These are phyloP conservation scores for Verasper variegatus DNA, from an alignment of 2,113 vertebrate genomes.

Conservation along the genomic window DNA sequence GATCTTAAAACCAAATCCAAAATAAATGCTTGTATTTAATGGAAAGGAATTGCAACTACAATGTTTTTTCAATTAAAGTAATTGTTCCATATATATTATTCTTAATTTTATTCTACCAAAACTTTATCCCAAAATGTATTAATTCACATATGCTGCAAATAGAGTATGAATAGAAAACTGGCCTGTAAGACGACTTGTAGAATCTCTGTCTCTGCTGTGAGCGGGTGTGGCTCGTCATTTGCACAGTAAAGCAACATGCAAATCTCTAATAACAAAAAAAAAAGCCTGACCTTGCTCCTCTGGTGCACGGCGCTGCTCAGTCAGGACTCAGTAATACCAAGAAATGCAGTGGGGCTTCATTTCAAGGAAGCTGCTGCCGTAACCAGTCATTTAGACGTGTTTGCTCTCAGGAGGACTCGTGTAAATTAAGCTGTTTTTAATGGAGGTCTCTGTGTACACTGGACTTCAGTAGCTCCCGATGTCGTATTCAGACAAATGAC, in stretches of 20 bases:
- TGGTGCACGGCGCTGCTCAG: neutral
- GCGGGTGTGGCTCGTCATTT: constrained; percentile 53
- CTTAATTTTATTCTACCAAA: no score
- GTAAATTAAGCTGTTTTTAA: constrained; percentile 42
- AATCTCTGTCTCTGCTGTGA: neutral
- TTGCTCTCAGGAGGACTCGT: constrained; percentile 4
- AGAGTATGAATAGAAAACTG: no score
- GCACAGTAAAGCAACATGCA: constrained; percentile 59
- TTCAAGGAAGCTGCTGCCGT: neutral
- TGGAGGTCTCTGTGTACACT: constrained; percentile 45
- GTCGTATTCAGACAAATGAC: constrained; percentile 23
- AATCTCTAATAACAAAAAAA: constrained; percentile 29
- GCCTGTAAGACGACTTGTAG: no score
- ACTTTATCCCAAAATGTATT: no score
- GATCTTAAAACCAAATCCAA: no score
- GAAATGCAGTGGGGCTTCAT: neutral
- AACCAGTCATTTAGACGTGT: neutral
- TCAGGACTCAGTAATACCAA: neutral
- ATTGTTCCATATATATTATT: no score
- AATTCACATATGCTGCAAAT: no score
- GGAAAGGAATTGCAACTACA: no score
- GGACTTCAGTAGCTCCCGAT: constrained; percentile 19
- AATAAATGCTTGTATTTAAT: no score
- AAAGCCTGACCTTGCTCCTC: neutral
- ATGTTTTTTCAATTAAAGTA: no score